A percentile compares a stretch with the other conserved stretches of the same genome.
phyloP scores from a whole-genome alignment of 2,113 vertebrate genomes.

The Boleophthalmus pectinirostris region DNA sequence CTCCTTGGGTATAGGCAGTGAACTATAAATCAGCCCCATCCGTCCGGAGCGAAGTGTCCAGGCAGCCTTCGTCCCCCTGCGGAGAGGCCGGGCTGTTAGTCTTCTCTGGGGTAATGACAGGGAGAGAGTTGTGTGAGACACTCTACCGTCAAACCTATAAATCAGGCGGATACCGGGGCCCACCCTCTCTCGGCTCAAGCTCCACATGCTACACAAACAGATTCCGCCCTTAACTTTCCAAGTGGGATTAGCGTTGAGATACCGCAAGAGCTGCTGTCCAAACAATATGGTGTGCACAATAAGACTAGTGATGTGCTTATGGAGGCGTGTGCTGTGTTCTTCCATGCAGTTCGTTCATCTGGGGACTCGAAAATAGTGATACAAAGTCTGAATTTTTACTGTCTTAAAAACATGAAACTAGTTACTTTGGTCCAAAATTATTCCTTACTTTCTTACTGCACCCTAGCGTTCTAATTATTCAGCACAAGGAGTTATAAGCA shows the following conservation, averaged over 20 bases:
- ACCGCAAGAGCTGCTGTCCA: not conserved
- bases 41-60: slow-evolving; percentile 16
- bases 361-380: not conserved
- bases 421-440: too few relatives aligned
- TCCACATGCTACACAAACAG: slow-evolving; percentile 31
- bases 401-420: too few relatives aligned
- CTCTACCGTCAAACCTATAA: slow-evolving; percentile 51
- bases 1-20: slow-evolving; percentile 43
- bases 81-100: slow-evolving; percentile 35
- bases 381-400: too few relatives aligned
- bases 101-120: slow-evolving; percentile 53
- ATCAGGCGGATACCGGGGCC: slow-evolving; percentile 50
- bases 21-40: slow-evolving; percentile 54
- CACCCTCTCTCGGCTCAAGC: slow-evolving; percentile 27
- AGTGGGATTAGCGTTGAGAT: not conserved
- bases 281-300: not conserved
- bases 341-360: not conserved
- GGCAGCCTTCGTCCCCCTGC: slow-evolving; percentile 7
- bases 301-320: not conserved
- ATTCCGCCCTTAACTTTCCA: slow-evolving; percentile 30
- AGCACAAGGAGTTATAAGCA: too few relatives aligned
- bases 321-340: not conserved
- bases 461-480: too few relatives aligned
- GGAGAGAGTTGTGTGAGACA: slow-evolving; percentile 40
- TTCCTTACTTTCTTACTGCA: too few relatives aligned